A percentile compares a stretch with the other conserved stretches of the same genome.
These are phyloP conservation scores for Nesidiocoris tenuis DNA, from an alignment of 2,888 invertebrate genomes.

Conservation along the genomic window DNA sequence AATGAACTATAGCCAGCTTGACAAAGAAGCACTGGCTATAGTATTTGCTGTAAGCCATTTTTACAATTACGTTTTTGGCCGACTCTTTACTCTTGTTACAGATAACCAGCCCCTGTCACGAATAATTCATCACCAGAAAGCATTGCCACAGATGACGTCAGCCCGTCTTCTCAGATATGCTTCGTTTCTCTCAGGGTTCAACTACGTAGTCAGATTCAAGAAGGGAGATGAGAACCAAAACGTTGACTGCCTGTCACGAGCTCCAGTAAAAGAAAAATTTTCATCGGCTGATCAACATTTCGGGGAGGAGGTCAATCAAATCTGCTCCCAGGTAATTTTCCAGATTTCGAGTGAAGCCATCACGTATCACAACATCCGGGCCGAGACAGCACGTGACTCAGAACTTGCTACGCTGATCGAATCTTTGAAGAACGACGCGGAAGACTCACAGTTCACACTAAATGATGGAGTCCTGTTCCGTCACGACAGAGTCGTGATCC, in stretches of 20 bases:
- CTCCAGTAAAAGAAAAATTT: neutral
- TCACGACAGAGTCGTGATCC: constrained; percentile 45
- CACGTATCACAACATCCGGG: constrained; percentile 5
- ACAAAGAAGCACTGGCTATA: constrained; percentile 24
- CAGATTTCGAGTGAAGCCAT: constrained; percentile 30
- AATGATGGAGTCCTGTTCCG: constrained; percentile 35
- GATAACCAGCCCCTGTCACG: neutral
- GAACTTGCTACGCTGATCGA: neutral
- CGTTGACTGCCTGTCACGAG: constrained; percentile 29
- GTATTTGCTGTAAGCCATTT: constrained; percentile 10
- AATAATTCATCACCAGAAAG: neutral
- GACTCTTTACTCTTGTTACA: constrained; percentile 2
- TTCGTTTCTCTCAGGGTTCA: no score
- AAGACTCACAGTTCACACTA: neutral
- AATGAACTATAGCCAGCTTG: neutral
- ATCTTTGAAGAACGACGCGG: neutral
- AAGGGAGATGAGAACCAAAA: neutral
- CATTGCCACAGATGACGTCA: neutral
- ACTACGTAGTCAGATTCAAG: constrained; percentile 40
- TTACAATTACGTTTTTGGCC: constrained; percentile 4
- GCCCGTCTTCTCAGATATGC: constrained; percentile 4
- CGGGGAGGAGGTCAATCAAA: constrained; percentile 6
- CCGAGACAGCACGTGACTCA: constrained; percentile 33
- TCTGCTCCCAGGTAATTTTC: constrained; percentile 21
- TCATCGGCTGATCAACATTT: neutral